Evolutionary conservation across 64 coral and sea anemone species (phyloP).

Genomic region (Trachythela sp.): DNA sequence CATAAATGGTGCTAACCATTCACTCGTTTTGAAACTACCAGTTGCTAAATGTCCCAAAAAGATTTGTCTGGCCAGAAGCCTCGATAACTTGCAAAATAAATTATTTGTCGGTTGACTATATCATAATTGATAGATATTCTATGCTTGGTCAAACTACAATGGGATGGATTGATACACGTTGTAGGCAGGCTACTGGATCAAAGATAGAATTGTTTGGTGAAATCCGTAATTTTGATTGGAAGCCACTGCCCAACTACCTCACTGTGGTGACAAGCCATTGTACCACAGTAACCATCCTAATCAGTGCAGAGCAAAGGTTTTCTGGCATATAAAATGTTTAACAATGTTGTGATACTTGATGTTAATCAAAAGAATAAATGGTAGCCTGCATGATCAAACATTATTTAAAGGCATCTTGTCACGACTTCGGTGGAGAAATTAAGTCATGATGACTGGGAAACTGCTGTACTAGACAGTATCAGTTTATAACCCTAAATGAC

Average conservation of each 20-base stretch:
- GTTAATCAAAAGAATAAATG: slow-evolving; percentile 16
- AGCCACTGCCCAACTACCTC: background rate
- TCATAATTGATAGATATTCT: slow-evolving; percentile 4
- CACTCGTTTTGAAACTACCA: slow-evolving; percentile 9
- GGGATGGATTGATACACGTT: too few species aligned
- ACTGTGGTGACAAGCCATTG: background rate
- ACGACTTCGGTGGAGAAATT: slow-evolving; percentile 1
- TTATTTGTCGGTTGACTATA: slow-evolving; percentile 4
- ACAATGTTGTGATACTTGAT: background rate
- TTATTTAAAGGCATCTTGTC: slow-evolving; percentile 12
- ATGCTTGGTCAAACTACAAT: slow-evolving; percentile 9
- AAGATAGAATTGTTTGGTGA: too few species aligned
- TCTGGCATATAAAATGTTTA: slow-evolving; percentile 19
- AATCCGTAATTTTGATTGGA: slow-evolving; percentile 11
- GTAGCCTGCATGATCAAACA: slow-evolving; percentile 4
- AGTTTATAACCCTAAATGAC: background rate
- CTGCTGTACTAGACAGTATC: background rate
- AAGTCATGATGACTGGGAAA: slow-evolving; percentile 1
- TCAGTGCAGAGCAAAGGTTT: background rate
- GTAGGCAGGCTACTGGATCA: too few species aligned
- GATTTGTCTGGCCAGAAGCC: slow-evolving; percentile 3
- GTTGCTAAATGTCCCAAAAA: slow-evolving; percentile 10
- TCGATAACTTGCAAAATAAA: background rate
- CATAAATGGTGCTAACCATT: slow-evolving; percentile 12
- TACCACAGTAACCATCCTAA: background rate